phyloP scores from a whole-genome alignment of 2,888 invertebrate species.

The Pheosia gnoma region DNA sequence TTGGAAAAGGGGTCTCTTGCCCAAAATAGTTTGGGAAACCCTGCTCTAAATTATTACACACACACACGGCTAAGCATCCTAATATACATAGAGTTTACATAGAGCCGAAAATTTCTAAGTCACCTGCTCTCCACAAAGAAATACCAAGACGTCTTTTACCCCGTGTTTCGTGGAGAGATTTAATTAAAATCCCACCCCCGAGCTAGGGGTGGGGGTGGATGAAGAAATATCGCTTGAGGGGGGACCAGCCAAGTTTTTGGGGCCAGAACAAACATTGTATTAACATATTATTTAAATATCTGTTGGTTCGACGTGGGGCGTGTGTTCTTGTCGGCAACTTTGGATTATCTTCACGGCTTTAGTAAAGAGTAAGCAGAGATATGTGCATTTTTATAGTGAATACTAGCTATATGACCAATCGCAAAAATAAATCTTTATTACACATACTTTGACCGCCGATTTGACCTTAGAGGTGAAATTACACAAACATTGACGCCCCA shows the following conservation, averaged over 20 bases:
- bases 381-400: neutral
- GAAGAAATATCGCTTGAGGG: constrained; percentile 66
- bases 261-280: constrained; percentile 74
- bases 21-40: too few species aligned
- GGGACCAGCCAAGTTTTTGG: constrained; percentile 65
- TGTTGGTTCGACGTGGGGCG: constrained; percentile 18
- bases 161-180: constrained; percentile 70
- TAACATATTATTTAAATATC: constrained; percentile 81
- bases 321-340: constrained; percentile 6
- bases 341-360: constrained; percentile 5
- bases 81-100: neutral
- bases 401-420: too few species aligned
- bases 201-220: constrained; percentile 43
- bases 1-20: too few species aligned
- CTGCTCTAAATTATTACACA: neutral
- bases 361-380: neutral
- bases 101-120: constrained; percentile 36
- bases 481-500: too few species aligned
- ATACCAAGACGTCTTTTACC: constrained; percentile 66
- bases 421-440: too few species aligned
- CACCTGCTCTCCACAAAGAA: constrained; percentile 72
- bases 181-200: constrained; percentile 70
- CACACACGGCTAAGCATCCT: neutral
- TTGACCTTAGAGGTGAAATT: too few species aligned
- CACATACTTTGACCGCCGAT: too few species aligned